Conservation (phyloP, 2,888 invertebrate genomes). For the Thymelicus lineola region DNA sequence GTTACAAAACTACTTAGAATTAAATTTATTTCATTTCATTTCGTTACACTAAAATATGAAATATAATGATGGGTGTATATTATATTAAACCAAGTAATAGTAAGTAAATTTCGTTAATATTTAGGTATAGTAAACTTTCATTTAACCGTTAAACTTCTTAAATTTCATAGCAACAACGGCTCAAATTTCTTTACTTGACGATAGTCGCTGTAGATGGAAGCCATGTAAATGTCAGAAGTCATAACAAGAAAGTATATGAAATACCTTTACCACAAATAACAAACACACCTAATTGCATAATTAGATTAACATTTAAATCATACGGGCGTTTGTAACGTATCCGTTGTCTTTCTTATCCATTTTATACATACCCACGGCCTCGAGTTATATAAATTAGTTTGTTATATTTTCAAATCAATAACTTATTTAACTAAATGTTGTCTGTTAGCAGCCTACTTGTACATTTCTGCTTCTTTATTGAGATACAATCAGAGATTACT, state of each 20-base stretch:
- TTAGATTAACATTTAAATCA: conserved; percentile 31
- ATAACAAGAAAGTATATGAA: conserved; percentile 56
- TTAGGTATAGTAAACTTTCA: no score
- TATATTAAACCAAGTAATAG: no score
- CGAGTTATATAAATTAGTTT: no score
- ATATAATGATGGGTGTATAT: no score
- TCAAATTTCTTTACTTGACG: conserved; percentile 12
- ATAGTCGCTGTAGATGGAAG: conserved; percentile 48
- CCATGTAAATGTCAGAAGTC: conserved; percentile 68
- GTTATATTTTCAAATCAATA: neutral
- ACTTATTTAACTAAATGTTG: neutral
- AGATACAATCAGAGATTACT: neutral
- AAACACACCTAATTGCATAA: conserved; percentile 27
- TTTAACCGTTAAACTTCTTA: neutral
- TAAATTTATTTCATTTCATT: no score
- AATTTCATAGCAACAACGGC: neutral
- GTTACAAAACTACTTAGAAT: no score
- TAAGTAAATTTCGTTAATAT: no score
- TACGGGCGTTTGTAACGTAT: neutral
- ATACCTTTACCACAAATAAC: conserved; percentile 29
- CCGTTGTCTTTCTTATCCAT: neutral
- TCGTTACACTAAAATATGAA: no score
- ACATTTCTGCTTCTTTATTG: no score
- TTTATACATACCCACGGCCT: neutral
- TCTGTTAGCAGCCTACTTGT: no score